Conservation (phyloP, 2,888 invertebrate genomes). For the Xanthorhoe spadicearia region DNA sequence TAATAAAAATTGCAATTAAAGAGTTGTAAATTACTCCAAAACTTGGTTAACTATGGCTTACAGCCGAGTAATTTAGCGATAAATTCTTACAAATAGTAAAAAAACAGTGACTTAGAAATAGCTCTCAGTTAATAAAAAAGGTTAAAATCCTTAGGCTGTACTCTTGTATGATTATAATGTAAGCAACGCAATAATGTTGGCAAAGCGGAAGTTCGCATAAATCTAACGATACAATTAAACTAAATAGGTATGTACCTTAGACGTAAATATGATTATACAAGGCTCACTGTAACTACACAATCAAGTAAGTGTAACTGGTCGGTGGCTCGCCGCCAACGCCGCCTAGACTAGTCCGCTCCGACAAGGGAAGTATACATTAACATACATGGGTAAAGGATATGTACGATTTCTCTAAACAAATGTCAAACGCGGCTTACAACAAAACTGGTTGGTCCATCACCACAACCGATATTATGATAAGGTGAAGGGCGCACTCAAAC, state of each 20-base stretch:
- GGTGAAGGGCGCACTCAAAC: slow-evolving; percentile 14
- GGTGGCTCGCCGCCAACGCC: slow-evolving; percentile 48
- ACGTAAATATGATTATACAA: slow-evolving; percentile 79
- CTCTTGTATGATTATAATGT: slow-evolving; percentile 83
- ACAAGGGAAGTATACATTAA: slow-evolving; percentile 65
- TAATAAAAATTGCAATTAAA: slow-evolving; percentile 76
- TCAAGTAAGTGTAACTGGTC: slow-evolving; percentile 58
- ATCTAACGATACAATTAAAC: slow-evolving; percentile 83
- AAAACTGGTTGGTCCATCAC: slow-evolving; percentile 74
- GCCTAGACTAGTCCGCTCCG: slow-evolving; percentile 66
- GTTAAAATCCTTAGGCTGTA: slow-evolving; percentile 85
- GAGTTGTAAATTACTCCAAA: slow-evolving; percentile 83
- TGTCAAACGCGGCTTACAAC: slow-evolving; percentile 56
- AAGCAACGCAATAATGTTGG: slow-evolving; percentile 84
- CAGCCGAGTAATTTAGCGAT: slow-evolving; percentile 71
- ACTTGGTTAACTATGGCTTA: slow-evolving; percentile 74
- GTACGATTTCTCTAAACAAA: slow-evolving; percentile 77
- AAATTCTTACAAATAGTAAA: slow-evolving; percentile 76
- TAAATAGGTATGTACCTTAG: slow-evolving; percentile 84
- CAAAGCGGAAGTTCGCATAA: slow-evolving; percentile 83
- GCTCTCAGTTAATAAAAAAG: slow-evolving; percentile 83
- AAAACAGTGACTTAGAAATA: slow-evolving; percentile 84
- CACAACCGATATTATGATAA: slow-evolving; percentile 71
- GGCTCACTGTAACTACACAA: slow-evolving; percentile 76
- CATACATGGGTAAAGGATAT: slow-evolving; percentile 70